phyloP scores from a whole-genome alignment of 2,888 invertebrate genomes.

The Drosophila anomelani region DNA sequence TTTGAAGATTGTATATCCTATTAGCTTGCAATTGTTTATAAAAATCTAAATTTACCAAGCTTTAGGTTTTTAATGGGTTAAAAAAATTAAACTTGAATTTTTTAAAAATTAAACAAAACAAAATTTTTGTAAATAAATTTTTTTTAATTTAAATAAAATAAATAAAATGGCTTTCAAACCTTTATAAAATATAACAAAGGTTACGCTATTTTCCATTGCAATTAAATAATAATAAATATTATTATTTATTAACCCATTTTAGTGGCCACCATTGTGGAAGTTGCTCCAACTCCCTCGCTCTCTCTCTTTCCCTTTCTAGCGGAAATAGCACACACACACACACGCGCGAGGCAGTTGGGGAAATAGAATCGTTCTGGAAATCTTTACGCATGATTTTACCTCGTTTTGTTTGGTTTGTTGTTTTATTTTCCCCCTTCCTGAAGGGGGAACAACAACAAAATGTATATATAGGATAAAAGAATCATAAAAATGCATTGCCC shows the following conservation, averaged over 20 bases:
- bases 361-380: conserved; percentile 53
- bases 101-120: too few species aligned
- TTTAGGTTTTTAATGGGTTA: too few species aligned
- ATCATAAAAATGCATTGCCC: conserved; percentile 51
- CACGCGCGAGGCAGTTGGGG: not conserved
- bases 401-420: conserved; percentile 47
- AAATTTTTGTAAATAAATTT: too few species aligned
- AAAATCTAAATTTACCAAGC: too few species aligned
- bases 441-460: conserved; percentile 36
- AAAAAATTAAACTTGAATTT: too few species aligned
- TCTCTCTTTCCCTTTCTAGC: conserved; percentile 26
- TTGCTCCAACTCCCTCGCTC: conserved; percentile 14
- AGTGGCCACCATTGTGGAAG: conserved; percentile 20
- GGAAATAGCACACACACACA: conserved; percentile 63
- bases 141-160: too few species aligned
- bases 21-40: too few species aligned
- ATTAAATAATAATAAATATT: not conserved
- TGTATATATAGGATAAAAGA: conserved; percentile 48
- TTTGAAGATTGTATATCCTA: not conserved
- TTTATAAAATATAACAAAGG: too few species aligned
- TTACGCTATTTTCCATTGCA: too few species aligned
- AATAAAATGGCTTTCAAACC: too few species aligned
- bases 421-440: not conserved
- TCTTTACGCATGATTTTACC: conserved; percentile 76
- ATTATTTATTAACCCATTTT: conserved; percentile 51